Percentiles rank a stretch among this genome's conserved stretches.
Evolutionary conservation across 1,140 invertebrate species (phyloP).

Genomic region (Odontomachus brunneus): DNA sequence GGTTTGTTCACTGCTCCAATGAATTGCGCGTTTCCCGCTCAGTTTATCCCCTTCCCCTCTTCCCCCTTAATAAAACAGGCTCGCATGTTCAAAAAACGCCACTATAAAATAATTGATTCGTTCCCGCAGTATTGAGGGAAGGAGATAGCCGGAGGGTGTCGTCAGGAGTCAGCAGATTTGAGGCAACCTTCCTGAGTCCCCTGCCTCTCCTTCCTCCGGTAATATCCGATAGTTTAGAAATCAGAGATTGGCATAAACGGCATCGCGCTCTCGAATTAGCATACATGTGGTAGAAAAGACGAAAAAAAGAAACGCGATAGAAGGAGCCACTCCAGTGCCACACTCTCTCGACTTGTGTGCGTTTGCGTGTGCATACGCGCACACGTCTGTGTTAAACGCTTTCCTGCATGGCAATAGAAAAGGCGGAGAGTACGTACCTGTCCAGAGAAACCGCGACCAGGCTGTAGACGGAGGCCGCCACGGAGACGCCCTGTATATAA

Average conservation of each 20-base stretch:
- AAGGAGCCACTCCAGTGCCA: background rate
- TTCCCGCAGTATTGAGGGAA: background rate
- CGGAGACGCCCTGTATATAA: slow-evolving; percentile 97
- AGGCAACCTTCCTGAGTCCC: background rate
- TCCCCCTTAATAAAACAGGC: slow-evolving; percentile 10
- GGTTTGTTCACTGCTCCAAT: background rate
- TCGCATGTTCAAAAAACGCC: background rate
- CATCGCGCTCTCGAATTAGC: slow-evolving; percentile 22
- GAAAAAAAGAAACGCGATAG: background rate
- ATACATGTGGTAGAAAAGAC: background rate
- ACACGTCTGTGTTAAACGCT: background rate
- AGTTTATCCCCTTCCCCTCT: background rate
- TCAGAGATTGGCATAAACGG: background rate
- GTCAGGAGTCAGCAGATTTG: slow-evolving; percentile 2
- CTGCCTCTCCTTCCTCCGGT: background rate
- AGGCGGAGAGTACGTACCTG: slow-evolving; percentile 88
- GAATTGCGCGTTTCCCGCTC: background rate
- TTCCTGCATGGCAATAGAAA: background rate
- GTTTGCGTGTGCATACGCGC: background rate
- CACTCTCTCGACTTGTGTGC: background rate
- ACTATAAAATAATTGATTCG: background rate
- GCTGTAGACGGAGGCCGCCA: slow-evolving; percentile 97
- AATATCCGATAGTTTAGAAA: background rate
- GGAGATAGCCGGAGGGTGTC: too few species aligned
- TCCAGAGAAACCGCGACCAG: slow-evolving; percentile 97